Conservation (phyloP, 2,113 vertebrate genomes). For the Scomber japonicus region DNA sequence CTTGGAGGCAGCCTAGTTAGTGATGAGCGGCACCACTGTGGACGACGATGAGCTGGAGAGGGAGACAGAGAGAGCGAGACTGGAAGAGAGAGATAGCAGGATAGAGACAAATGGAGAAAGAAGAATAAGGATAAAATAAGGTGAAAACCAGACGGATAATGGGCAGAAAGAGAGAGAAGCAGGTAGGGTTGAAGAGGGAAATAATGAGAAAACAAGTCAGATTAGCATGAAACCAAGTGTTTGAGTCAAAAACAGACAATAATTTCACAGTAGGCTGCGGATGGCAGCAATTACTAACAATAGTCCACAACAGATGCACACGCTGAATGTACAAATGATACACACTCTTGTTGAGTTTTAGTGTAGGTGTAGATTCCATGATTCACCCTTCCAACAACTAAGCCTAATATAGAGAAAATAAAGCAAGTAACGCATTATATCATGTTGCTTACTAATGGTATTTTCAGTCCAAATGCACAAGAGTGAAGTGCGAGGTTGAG, state of each 20-base stretch:
- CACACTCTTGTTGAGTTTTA: neutral
- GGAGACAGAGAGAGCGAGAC: constrained; percentile 26
- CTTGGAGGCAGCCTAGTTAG: constrained; percentile 77
- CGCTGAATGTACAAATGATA: constrained; percentile 8
- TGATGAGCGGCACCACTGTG: constrained; percentile 52
- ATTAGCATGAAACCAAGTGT: constrained; percentile 60
- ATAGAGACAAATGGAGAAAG: constrained; percentile 7
- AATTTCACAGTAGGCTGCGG: constrained; percentile 53
- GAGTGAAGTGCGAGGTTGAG: no score
- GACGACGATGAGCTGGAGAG: constrained; percentile 46
- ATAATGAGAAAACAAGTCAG: constrained; percentile 60
- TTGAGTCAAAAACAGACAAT: constrained; percentile 53
- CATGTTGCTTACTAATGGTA: constrained; percentile 3
- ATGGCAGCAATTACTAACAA: constrained; percentile 39
- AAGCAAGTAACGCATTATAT: constrained; percentile 4
- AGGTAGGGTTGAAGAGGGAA: neutral
- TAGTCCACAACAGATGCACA: constrained; percentile 33
- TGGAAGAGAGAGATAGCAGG: neutral
- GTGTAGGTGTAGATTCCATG: neutral
- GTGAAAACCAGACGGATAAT: constrained; percentile 42
- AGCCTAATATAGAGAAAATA: neutral
- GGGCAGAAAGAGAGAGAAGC: constrained; percentile 23
- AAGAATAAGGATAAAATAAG: constrained; percentile 16
- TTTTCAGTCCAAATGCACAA: no score
- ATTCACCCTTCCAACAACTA: constrained; percentile 4